These are phyloP conservation scores for Fukomys damarensis DNA, from an alignment of 2,113 vertebrate species.

Conservation along the genomic window DNA sequence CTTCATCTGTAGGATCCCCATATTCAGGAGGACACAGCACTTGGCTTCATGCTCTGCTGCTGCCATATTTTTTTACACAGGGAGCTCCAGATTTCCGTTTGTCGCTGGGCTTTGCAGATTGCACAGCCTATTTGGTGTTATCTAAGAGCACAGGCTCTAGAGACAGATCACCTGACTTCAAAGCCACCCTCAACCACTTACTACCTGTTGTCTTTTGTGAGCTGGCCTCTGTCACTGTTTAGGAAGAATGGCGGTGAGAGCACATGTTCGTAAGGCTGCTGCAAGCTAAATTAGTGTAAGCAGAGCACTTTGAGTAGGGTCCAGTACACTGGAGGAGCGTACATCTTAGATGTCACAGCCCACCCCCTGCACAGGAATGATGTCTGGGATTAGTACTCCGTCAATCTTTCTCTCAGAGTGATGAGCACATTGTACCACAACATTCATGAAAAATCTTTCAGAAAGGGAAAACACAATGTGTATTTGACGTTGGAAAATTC, in stretches of 20 bases:
- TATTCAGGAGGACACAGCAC: neutral
- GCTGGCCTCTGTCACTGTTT: neutral
- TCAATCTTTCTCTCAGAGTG: neutral
- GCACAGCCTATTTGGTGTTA: neutral
- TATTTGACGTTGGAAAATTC: neutral
- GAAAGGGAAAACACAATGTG: neutral
- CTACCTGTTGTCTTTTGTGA: neutral
- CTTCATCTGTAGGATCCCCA: accelerated
- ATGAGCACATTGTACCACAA: neutral
- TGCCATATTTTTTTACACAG: neutral
- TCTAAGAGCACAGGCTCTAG: neutral
- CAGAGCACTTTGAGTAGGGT: neutral
- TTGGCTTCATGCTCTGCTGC: neutral
- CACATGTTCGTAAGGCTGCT: neutral
- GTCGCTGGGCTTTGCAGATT: neutral
- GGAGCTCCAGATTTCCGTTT: neutral
- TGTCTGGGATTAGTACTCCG: neutral
- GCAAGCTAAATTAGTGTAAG: neutral
- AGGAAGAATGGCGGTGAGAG: neutral
- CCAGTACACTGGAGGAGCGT: neutral
- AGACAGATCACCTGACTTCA: neutral
- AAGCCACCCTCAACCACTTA: neutral
- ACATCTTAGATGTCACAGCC: too few relatives aligned
- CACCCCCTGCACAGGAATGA: too few relatives aligned
- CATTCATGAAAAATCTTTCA: neutral